These are phyloP conservation scores for Dromaius novaehollandiae DNA, from an alignment of 2,113 vertebrate genomes.

Conservation along the genomic window DNA sequence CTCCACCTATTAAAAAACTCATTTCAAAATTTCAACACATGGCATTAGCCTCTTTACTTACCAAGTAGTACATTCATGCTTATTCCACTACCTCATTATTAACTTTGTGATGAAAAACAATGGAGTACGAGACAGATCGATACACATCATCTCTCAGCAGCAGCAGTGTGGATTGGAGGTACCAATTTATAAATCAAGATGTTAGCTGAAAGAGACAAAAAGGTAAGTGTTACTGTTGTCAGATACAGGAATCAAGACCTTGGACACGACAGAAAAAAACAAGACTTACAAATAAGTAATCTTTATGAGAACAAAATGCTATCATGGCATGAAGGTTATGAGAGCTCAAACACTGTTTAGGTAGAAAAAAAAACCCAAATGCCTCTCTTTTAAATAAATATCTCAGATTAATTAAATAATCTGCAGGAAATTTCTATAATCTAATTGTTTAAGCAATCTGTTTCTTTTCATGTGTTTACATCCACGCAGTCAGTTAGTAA, in stretches of 20 bases:
- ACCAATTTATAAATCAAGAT: neutral
- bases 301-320: neutral
- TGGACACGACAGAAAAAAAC: neutral
- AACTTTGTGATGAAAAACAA: neutral
- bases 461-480: slow-evolving; percentile 32
- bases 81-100: neutral
- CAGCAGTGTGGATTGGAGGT: neutral
- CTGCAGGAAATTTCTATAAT: neutral
- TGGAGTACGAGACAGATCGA: neutral
- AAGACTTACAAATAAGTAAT: neutral
- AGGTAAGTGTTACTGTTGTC: neutral
- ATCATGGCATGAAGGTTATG: neutral
- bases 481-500: neutral
- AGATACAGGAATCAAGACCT: neutral
- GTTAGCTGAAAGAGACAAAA: neutral
- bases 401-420: slow-evolving; percentile 19
- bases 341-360: neutral
- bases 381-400: neutral
- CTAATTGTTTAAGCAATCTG: neutral
- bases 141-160: neutral
- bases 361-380: neutral
- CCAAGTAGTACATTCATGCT: neutral
- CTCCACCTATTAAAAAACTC: neutral
- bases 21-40: neutral
- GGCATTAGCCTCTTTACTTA: neutral